phyloP scores from a whole-genome alignment of 2,113 vertebrate species.

The Tilapia sparmanii region DNA sequence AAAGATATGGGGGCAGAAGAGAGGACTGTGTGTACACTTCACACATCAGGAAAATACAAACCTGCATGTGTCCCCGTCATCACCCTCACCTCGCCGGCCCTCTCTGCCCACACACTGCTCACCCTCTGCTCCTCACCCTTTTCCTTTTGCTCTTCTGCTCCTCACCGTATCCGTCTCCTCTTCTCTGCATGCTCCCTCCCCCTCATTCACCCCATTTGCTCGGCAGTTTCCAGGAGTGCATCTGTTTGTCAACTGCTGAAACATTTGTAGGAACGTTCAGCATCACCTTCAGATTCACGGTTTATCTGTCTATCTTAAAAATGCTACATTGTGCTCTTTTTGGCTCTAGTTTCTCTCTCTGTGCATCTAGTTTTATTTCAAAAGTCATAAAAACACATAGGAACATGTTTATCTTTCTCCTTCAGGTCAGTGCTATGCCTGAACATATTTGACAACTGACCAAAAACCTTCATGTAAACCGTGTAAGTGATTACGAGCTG shows the following conservation, averaged over 20 bases:
- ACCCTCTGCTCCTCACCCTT: neutral
- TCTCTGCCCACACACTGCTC: conserved; percentile 31
- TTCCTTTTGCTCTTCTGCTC: neutral
- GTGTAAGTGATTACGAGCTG: neutral
- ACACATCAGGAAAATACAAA: conserved; percentile 52
- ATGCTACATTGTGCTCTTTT: neutral
- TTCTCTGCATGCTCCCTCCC: neutral
- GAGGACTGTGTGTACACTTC: conserved; percentile 34
- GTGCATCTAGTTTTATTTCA: neutral
- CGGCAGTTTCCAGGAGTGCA: neutral
- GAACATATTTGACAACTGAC: neutral
- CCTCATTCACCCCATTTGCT: neutral
- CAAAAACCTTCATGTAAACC: neutral
- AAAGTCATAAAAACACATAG: neutral
- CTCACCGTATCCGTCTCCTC: neutral
- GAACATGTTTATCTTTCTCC: neutral
- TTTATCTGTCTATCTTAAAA: neutral
- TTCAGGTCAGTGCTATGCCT: neutral
- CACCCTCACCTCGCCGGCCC: conserved; percentile 24
- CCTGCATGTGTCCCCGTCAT: conserved; percentile 27
- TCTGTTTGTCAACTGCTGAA: neutral
- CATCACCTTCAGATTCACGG: neutral
- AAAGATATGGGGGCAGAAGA: conserved; percentile 31
- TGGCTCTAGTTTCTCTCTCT: neutral
- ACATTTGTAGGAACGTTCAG: neutral